phyloP scores from a whole-genome alignment of 2,113 vertebrate genomes.

The Myrmecophaga tridactyla region DNA sequence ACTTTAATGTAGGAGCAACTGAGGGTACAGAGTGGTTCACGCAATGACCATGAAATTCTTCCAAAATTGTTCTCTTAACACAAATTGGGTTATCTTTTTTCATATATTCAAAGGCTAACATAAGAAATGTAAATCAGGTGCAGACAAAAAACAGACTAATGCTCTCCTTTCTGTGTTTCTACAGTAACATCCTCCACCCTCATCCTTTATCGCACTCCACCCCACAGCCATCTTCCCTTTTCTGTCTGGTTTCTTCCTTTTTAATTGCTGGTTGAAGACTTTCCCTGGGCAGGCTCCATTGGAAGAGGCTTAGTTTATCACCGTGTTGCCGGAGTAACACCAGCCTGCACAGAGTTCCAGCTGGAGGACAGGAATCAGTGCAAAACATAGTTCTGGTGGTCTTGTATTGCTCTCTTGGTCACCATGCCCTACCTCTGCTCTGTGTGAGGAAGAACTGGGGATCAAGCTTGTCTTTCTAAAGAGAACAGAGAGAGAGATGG shows the following conservation, averaged over 20 bases:
- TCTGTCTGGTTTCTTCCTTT: constrained; percentile 1
- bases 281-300: not conserved
- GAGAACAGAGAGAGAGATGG: not conserved
- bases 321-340: not conserved
- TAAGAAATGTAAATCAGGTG: not conserved
- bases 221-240: not conserved
- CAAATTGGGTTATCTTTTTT: not conserved
- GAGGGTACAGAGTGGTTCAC: not conserved
- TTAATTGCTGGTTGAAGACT: not conserved
- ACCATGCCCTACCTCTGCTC: not conserved
- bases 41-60: not conserved
- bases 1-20: constrained; percentile 5
- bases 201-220: not conserved
- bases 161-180: not conserved
- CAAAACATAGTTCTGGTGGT: not conserved
- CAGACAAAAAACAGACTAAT: not conserved
- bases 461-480: not conserved
- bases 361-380: not conserved
- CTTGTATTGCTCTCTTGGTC: not conserved
- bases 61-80: not conserved
- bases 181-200: not conserved
- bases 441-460: not conserved
- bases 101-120: not conserved
- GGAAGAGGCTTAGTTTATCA: not conserved
- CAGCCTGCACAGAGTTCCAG: not conserved